Evolutionary conservation across 2,888 invertebrate genomes (phyloP).

Genomic region (Ametastegia equiseti): DNA sequence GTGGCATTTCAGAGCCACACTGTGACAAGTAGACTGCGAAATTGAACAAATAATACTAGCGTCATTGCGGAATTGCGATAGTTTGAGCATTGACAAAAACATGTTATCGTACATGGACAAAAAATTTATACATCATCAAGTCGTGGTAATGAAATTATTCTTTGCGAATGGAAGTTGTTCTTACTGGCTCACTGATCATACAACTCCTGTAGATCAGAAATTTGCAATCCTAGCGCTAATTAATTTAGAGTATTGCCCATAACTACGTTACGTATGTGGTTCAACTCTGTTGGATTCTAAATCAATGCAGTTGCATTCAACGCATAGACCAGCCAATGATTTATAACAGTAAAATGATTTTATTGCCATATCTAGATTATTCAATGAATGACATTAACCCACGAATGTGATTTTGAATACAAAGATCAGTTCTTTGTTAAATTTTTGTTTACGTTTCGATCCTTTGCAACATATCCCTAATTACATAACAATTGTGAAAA

Average conservation of each 20-base stretch:
- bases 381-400: neutral
- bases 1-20: too few relatives aligned
- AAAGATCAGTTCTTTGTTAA: neutral
- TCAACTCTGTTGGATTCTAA: neutral
- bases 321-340: neutral
- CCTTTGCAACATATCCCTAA: neutral
- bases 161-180: neutral
- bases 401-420: neutral
- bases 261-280: neutral
- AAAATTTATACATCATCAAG: neutral
- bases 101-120: neutral
- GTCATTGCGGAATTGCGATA: neutral
- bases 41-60: neutral
- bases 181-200: neutral
- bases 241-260: neutral
- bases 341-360: neutral
- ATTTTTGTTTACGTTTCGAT: neutral
- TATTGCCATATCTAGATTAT: neutral
- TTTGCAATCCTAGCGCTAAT: conserved; percentile 10
- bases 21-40: neutral
- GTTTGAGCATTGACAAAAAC: neutral
- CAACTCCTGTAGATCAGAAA: neutral
- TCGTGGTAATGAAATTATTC: neutral
- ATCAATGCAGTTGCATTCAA: neutral
- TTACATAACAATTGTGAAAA: conserved; percentile 28